Evolutionary conservation across 2,113 vertebrate species (phyloP), one percentile per base, ranked within the genome.

Genomic region (Hippopotamus amphibius): DNA sequence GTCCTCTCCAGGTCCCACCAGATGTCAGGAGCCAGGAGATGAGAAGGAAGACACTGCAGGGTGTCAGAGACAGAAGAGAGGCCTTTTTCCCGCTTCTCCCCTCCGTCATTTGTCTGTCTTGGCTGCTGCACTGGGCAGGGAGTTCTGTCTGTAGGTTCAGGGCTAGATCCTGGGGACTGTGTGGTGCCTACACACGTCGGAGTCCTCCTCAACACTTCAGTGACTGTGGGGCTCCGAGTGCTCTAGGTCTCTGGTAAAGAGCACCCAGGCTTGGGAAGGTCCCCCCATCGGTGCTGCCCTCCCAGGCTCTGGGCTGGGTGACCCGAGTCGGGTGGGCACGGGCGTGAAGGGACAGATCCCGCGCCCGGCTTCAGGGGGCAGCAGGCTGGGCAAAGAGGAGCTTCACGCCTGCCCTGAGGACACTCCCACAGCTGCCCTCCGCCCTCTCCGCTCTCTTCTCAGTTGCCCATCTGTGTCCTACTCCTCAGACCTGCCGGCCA

Each of bases 401-500:
- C 22, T 24, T 33, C 2, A 11, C 28, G 7, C 15, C 95, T 8
- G n/a, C 46, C 68, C 86, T 28, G 14, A n/a, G 90, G 41, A 15
- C 5, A 33, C 12, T 16, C 5, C 41, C 81, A 12, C 2, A 0
- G 28, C 53, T 68, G 83, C 74, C 83, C n/a, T 46, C 84, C 97
- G 92, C 85, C 61, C 50, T 72, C 63, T 33, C 28, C 82, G 28
- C 77, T 93, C 41, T 77, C 48, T 93, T 77, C 97, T 79, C 93
- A 99, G 99, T 94, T 99, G 99, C 93, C 99, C 99, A 0, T 99
- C 99, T 5, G 93, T 99, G 83, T 99, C 72, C 92, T 99, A 99
- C 65, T 99, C 99, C 53, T 1, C 96, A 0, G 99, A 99, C 94
- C 98, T 99, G 66, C 99, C 99, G 0, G 96, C 99, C 92, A 99